Evolutionary conservation across 2,888 invertebrate genomes (phyloP).

Genomic region (Eurois occulta): DNA sequence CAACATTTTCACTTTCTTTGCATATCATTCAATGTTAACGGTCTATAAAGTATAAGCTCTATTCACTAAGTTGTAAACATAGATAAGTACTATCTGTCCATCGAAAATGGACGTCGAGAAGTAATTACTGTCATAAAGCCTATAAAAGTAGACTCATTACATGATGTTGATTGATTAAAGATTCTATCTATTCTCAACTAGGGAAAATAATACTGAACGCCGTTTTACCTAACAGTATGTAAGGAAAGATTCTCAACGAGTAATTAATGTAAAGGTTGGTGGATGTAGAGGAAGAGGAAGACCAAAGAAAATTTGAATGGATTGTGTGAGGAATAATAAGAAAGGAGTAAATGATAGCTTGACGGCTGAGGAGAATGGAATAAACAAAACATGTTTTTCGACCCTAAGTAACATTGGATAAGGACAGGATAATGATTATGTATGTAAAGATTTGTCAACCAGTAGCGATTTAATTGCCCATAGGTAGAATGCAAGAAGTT

Average conservation of each 20-base stretch:
- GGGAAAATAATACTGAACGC: conserved; percentile 2
- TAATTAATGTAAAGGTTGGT: background rate
- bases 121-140: conserved; percentile 39
- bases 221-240: background rate
- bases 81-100: conserved; percentile 38
- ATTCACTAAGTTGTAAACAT: conserved; percentile 30
- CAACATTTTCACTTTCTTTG: conserved; percentile 39
- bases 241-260: background rate
- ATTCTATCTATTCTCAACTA: conserved; percentile 7
- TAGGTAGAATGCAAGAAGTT: background rate
- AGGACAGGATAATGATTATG: background rate
- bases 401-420: background rate
- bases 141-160: background rate
- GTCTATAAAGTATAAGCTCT: conserved; percentile 45
- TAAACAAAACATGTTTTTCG: background rate
- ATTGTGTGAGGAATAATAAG: background rate
- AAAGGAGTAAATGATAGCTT: background rate
- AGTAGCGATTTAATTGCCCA: background rate
- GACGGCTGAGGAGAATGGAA: background rate
- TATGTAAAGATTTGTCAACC: background rate
- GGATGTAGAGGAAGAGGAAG: too few species aligned
- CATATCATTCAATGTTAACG: conserved; percentile 41
- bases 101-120: conserved; percentile 18
- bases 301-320: too few species aligned
- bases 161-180: conserved; percentile 5